phyloP scores from a whole-genome alignment of 1,140 invertebrate genomes.

The Zaprionus nigranus region DNA sequence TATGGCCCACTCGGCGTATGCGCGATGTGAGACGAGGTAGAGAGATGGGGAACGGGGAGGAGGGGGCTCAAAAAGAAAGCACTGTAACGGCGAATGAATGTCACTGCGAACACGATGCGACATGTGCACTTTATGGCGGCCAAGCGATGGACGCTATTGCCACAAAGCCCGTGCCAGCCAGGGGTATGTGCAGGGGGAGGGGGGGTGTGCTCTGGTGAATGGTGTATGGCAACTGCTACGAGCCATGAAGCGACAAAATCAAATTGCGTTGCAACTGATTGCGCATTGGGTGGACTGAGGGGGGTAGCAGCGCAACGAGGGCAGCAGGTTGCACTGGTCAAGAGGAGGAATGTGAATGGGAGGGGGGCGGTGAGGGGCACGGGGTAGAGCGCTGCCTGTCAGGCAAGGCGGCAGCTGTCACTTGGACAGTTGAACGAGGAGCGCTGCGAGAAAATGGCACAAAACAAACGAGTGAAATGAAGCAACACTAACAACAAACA shows the following conservation, averaged over 20 bases:
- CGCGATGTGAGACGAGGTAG: not conserved
- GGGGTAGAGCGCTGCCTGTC: slow-evolving; percentile 45
- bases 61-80: slow-evolving; percentile 55
- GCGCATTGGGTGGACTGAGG: slow-evolving; percentile 63
- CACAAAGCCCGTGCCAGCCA: slow-evolving; percentile 22
- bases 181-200: not conserved
- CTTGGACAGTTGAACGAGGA: slow-evolving; percentile 78
- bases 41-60: not conserved
- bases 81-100: slow-evolving; percentile 79
- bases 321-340: slow-evolving; percentile 13
- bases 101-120: slow-evolving; percentile 81
- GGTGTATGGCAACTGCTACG: slow-evolving; percentile 38
- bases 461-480: slow-evolving; percentile 51
- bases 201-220: not conserved
- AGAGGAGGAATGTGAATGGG: not conserved
- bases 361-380: slow-evolving; percentile 4
- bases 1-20: slow-evolving; percentile 57
- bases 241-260: slow-evolving; percentile 81
- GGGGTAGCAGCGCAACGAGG: not conserved
- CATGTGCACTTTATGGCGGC: slow-evolving; percentile 82
- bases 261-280: slow-evolving; percentile 82
- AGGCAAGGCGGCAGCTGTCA: slow-evolving; percentile 79
- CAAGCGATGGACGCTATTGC: slow-evolving; percentile 52
- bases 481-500: slow-evolving; percentile 52
- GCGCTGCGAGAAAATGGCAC: slow-evolving; percentile 53